These are phyloP conservation scores for Syndactyla subalaris DNA, from an alignment of 2,797 vertebrate genomes.

Conservation along the genomic window DNA sequence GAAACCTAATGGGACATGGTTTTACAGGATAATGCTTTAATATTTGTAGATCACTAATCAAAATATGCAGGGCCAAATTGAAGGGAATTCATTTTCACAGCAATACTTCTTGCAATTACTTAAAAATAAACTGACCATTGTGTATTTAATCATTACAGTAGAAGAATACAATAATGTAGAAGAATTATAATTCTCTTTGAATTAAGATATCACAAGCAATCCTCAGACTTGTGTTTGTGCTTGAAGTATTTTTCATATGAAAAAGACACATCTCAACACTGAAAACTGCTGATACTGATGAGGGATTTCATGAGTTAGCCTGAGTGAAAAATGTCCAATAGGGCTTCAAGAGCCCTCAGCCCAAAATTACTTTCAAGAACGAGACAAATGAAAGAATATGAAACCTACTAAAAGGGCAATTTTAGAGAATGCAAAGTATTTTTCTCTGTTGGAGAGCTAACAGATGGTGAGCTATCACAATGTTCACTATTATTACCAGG, in stretches of 20 bases:
- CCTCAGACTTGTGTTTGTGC: background rate
- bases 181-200: background rate
- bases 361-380: background rate
- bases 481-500: background rate
- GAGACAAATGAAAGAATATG: background rate
- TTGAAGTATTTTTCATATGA: background rate
- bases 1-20: background rate
- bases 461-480: background rate
- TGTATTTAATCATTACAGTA: background rate
- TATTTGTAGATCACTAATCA: background rate
- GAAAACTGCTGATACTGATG: background rate
- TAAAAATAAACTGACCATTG: background rate
- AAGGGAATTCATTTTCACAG: background rate
- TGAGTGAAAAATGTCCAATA: background rate
- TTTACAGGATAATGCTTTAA: background rate
- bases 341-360: background rate
- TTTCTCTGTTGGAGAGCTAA: background rate
- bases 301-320: background rate
- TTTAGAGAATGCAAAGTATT: background rate
- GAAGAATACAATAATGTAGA: background rate
- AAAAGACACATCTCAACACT: background rate
- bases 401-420: background rate
- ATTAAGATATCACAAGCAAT: background rate
- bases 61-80: background rate
- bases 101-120: background rate